Evolutionary conservation across 2,888 invertebrate genomes (phyloP), one percentile per base, ranked within the genome.

Genomic region (Oxystoma pomonae): DNA sequence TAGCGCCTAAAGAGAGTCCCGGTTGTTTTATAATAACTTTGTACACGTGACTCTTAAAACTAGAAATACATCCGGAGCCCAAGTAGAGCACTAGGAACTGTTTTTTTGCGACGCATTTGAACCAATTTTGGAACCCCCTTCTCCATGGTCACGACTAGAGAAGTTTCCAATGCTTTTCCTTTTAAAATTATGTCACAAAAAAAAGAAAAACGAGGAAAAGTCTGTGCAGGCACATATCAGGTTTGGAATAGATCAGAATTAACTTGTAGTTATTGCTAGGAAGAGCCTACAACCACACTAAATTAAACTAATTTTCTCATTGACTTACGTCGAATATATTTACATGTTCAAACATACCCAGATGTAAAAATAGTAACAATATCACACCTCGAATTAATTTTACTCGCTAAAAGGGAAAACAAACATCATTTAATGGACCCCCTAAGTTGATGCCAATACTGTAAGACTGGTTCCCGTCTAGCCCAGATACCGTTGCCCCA

Each of bases 81-180:
- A 97, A 78, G 80, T 97, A 98, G 77, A 97, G 84, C 0, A 90
- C 96, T 68, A 94, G 77, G 80, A 98, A 96, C 80, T 98, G 96
- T 80, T 97, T 96, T 76, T 89, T 90, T 50, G 96, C 97, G 74
- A 96, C n/a, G n/a, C n/a, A n/a, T n/a, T n/a, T n/a, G n/a, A n/a
- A n/a, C n/a, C n/a, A n/a, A n/a, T n/a, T n/a, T n/a, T n/a, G n/a
- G n/a, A n/a, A n/a, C n/a, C n/a, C n/a, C n/a, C n/a, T n/a, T n/a
- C n/a, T n/a, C n/a, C n/a, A n/a, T n/a, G n/a, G n/a, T n/a, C n/a
- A n/a, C n/a, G n/a, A n/a, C n/a, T n/a, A n/a, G n/a, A n/a, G n/a
- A n/a, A n/a, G n/a, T n/a, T n/a, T n/a, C n/a, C n/a, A n/a, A n/a
- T n/a, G n/a, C n/a, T n/a, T n/a, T n/a, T n/a, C n/a, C n/a, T n/a